These are phyloP conservation scores for Acanthaster planci DNA, from an alignment of 35 echinoderm and acorn worm species.

Conservation along the genomic window DNA sequence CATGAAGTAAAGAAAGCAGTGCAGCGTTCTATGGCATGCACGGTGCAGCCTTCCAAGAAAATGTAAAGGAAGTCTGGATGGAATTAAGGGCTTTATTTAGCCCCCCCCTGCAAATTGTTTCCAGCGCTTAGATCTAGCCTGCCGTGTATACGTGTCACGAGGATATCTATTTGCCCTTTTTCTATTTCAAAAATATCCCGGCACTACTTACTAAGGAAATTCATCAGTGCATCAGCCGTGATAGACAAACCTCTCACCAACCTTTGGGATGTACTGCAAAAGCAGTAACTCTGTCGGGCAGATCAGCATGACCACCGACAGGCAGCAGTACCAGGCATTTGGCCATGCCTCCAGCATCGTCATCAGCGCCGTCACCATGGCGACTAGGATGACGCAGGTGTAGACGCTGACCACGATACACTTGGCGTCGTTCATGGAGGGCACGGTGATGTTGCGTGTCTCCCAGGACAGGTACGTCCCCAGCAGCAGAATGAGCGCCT, in stretches of 20 bases:
- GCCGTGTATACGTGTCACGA: too few relatives aligned
- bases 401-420: conserved; percentile 92
- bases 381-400: conserved; percentile 86
- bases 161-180: too few relatives aligned
- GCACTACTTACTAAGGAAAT: too few relatives aligned
- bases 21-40: too few relatives aligned
- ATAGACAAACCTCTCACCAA: conserved; percentile 16
- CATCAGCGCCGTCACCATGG: conserved; percentile 60
- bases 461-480: conserved; percentile 91
- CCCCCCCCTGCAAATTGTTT: too few relatives aligned
- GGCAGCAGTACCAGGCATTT: conserved; percentile 86
- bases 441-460: conserved; percentile 83
- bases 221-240: background rate
- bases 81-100: too few relatives aligned
- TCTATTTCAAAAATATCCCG: too few relatives aligned
- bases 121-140: too few relatives aligned
- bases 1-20: too few relatives aligned
- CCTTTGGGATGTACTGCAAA: conserved; percentile 90
- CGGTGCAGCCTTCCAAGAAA: too few relatives aligned
- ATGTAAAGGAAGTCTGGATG: too few relatives aligned
- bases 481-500: conserved; percentile 66
- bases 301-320: conserved; percentile 61
- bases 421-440: conserved; percentile 88
- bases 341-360: conserved; percentile 63
- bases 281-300: conserved; percentile 80